Conservation (phyloP, 35 echinoderm and acorn worm genomes). For the Amphiura filiformis region DNA sequence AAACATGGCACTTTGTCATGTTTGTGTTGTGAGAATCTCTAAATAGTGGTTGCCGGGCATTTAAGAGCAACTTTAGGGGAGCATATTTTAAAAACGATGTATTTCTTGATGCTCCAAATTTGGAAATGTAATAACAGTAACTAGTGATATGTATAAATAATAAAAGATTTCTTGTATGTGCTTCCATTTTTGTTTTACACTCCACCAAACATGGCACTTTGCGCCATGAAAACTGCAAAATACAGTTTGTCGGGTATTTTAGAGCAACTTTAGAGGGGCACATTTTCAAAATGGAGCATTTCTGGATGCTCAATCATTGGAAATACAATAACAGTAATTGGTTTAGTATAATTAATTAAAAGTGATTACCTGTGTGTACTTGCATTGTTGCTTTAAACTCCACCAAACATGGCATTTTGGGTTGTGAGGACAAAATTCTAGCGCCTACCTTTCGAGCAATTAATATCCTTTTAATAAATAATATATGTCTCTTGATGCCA, state of each 20-base stretch:
- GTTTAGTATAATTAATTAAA: background rate
- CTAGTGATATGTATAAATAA: too few species aligned
- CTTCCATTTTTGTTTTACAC: too few species aligned
- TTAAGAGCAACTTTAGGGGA: background rate
- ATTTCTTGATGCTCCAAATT: background rate
- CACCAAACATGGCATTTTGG: too few species aligned
- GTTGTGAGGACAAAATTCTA: constrained; percentile 12
- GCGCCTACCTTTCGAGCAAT: too few species aligned
- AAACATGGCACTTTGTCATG: too few species aligned
- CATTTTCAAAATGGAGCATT: too few species aligned
- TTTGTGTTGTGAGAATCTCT: too few species aligned
- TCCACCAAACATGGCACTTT: too few species aligned
- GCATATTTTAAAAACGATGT: background rate
- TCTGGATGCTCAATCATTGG: background rate
- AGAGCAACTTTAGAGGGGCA: background rate
- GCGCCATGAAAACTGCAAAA: background rate
- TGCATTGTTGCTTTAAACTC: constrained; percentile 5
- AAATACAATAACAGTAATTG: background rate
- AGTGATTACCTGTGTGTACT: background rate
- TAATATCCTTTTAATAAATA: too few species aligned
- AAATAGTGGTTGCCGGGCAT: background rate
- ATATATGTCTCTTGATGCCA: too few species aligned
- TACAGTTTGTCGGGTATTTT: background rate
- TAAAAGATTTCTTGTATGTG: background rate
- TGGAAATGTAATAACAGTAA: background rate